Conservation (phyloP, 2,888 invertebrate species). For the Nomada flava region DNA sequence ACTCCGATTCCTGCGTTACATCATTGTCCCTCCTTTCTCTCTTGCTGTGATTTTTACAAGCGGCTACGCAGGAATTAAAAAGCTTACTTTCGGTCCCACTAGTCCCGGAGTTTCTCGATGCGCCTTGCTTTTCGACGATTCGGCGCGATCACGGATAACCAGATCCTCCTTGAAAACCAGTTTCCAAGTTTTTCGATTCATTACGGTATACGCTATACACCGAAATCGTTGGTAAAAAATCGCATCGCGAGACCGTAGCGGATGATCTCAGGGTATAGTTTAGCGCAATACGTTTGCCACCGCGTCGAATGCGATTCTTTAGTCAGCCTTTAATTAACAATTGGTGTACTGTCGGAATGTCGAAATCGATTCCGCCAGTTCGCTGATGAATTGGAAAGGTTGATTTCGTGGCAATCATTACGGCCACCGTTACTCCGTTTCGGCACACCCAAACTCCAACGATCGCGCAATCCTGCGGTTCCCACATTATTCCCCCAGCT, state of each 20-base stretch:
- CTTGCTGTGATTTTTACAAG: conserved; percentile 5
- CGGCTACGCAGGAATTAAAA: conserved; percentile 13
- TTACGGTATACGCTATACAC: neutral
- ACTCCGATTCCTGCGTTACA: conserved; percentile 61
- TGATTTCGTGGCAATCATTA: conserved; percentile 35
- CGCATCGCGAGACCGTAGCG: too few species aligned
- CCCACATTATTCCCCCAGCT: conserved; percentile 43
- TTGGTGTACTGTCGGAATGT: neutral
- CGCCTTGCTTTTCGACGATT: neutral
- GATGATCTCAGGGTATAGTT: neutral
- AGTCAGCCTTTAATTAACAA: too few species aligned
- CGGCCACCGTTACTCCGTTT: conserved; percentile 24
- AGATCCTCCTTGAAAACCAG: neutral
- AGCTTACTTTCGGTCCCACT: conserved; percentile 19
- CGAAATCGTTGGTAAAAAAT: too few species aligned
- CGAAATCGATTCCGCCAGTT: conserved; percentile 23
- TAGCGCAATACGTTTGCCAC: neutral
- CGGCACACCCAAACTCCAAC: conserved; percentile 4
- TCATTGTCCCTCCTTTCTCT: conserved; percentile 48
- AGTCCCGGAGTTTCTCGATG: conserved; percentile 24
- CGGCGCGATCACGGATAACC: neutral
- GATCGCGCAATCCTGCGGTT: conserved; percentile 36
- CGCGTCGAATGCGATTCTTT: neutral
- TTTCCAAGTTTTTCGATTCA: neutral
- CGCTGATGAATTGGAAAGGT: conserved; percentile 52